Evolutionary conservation across 2,797 vertebrate genomes (phyloP).

Genomic region (Cyclopterus lumpus): DNA sequence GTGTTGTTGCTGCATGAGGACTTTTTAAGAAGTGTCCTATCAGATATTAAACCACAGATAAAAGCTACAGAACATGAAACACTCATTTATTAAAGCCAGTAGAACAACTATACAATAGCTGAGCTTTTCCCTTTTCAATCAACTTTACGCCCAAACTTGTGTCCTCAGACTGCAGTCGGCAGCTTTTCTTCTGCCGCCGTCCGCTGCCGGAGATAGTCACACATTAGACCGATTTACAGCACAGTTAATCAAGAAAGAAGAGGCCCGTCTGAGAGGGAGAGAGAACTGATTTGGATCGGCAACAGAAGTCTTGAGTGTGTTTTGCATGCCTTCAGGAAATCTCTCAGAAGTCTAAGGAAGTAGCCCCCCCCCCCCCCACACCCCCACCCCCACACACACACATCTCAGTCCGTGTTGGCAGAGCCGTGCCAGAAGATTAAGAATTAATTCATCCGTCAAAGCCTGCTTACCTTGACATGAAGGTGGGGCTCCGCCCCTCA

Average conservation of each 20-base stretch:
- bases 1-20: neutral
- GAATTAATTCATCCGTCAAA: conserved; percentile 75
- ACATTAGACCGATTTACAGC: conserved; percentile 75
- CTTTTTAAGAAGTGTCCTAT: neutral
- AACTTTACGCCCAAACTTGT: conserved; percentile 49
- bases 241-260: conserved; percentile 73
- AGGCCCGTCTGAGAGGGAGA: conserved; percentile 51
- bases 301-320: conserved; percentile 72
- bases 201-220: conserved; percentile 72
- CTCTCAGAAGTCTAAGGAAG: conserved; percentile 75
- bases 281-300: conserved; percentile 73
- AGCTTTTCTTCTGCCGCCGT: conserved; percentile 31
- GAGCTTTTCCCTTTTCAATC: conserved; percentile 26
- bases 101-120: neutral
- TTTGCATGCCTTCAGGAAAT: conserved; percentile 77
- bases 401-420: conserved; percentile 55
- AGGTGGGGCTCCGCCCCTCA: conserved; percentile 62
- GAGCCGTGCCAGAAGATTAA: conserved; percentile 68
- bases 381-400: conserved; percentile 28
- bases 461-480: conserved; percentile 73
- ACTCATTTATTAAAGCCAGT: neutral
- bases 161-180: conserved; percentile 40
- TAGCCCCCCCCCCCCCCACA: conserved; percentile 18
- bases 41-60: neutral
- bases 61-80: neutral